Base-by-base conservation (phyloP, 2,797 vertebrate genomes). In the Pseudocheirus occidentalis region DNA sequence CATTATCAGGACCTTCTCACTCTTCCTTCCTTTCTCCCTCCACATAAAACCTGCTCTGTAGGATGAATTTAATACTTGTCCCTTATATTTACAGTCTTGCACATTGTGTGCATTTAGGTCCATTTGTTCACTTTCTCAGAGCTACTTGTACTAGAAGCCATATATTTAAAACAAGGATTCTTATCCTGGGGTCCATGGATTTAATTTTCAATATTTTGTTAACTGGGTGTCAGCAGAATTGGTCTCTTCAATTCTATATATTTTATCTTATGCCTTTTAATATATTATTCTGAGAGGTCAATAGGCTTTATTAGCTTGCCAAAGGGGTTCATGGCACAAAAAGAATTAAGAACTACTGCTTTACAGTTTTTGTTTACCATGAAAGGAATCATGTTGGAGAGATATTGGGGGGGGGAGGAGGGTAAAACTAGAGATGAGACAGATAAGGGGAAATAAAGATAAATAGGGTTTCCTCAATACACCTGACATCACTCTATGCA, bases 401-500 rank as follows among this genome's bases (percentile, higher is more conserved):
- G 2, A 73, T 40, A n/a, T 66, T 62, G 10, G 10, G 11, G 29
- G 31, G 5, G 66, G 5, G 16, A n/a, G n/a, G 57, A 58, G 57
- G 27, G 5, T 1, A 81, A 11, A 40, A 5, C 0, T 12, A 34
- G 31, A 62, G 18, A 1, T 1, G 0, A 21, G n/a, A n/a, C n/a
- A n/a, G n/a, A 16, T 40, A 21, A 87, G 21, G 40, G 1, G 9
- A 46, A 87, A 46, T 87, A 21, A 46, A 7, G 73, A 40, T 27
- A 14, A 87, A 27, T 87, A 50, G 40, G 73, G 31, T 87, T 46
- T 87, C 9, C 40, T 87, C 40, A 46, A 24, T 87, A 21, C 21
- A 18, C 73, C 40, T 46, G 21, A 27, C 40, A 24, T 87, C 21
- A 27, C 2, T 46, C 9, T 87, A 24, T 24, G 9, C 50, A 81